These are phyloP conservation scores for Dione vanillae DNA, from an alignment of 2,888 invertebrate species.

Conservation along the genomic window DNA sequence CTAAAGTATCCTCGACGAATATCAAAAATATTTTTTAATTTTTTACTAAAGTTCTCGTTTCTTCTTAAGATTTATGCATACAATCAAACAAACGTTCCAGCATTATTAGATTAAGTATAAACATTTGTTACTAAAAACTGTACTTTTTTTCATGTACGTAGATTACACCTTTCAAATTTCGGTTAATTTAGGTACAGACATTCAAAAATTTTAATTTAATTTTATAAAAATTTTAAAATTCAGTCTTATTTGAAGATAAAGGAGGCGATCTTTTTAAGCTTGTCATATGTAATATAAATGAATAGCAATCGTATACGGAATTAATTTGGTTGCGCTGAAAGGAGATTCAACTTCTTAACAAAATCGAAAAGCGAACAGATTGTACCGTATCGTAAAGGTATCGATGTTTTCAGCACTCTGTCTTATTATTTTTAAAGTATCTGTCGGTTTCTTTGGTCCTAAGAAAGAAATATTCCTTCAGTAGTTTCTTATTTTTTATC, in stretches of 20 bases:
- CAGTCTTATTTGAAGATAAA: not conserved
- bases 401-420: conserved; percentile 16
- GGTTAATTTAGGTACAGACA: too few species aligned
- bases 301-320: not conserved
- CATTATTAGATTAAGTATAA: too few species aligned
- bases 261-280: not conserved
- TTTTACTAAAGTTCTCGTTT: too few species aligned
- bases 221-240: not conserved
- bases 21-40: too few species aligned
- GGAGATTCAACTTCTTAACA: conserved; percentile 5
- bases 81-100: too few species aligned
- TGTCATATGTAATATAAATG: not conserved
- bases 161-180: too few species aligned
- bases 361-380: conserved; percentile 11
- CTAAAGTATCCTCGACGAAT: too few species aligned
- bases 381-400: conserved; percentile 14
- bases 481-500: not conserved
- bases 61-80: too few species aligned
- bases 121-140: too few species aligned
- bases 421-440: conserved; percentile 10
- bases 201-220: not conserved
- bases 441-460: not conserved
- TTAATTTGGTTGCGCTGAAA: conserved; percentile 6
- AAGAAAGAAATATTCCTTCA: not conserved
- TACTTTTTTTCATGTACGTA: too few species aligned